Conservation (phyloP, 2,113 vertebrate species). For the Gracilinanus agilis region DNA sequence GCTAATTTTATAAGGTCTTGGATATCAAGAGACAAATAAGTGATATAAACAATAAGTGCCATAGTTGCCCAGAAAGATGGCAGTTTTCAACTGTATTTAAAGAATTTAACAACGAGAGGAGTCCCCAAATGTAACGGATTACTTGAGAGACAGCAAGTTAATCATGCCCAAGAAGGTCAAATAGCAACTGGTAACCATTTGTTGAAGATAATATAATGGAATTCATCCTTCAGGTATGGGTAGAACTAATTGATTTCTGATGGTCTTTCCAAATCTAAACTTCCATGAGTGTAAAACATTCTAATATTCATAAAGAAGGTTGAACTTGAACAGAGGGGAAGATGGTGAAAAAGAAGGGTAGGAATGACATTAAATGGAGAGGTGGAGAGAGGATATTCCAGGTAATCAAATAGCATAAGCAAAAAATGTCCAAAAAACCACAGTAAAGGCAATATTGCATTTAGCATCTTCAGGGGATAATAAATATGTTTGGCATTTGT, state of each 20-base stretch:
- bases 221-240: not conserved
- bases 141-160: not conserved
- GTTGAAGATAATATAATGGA: not conserved
- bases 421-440: not conserved
- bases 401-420: not conserved
- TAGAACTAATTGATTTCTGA: not conserved
- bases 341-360: not conserved
- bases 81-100: not conserved
- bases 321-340: not conserved
- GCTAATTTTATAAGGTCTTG: not conserved
- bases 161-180: not conserved
- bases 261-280: not conserved
- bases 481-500: not conserved
- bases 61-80: not conserved
- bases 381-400: not conserved
- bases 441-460: not conserved
- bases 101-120: not conserved
- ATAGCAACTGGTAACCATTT: not conserved
- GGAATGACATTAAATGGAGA: not conserved
- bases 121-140: not conserved
- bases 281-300: not conserved
- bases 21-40: not conserved
- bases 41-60: not conserved
- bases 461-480: not conserved
- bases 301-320: not conserved